Evolutionary conservation across 2,888 invertebrate genomes (phyloP), one percentile per base, ranked within the genome.

Genomic region (Elmis aenea): DNA sequence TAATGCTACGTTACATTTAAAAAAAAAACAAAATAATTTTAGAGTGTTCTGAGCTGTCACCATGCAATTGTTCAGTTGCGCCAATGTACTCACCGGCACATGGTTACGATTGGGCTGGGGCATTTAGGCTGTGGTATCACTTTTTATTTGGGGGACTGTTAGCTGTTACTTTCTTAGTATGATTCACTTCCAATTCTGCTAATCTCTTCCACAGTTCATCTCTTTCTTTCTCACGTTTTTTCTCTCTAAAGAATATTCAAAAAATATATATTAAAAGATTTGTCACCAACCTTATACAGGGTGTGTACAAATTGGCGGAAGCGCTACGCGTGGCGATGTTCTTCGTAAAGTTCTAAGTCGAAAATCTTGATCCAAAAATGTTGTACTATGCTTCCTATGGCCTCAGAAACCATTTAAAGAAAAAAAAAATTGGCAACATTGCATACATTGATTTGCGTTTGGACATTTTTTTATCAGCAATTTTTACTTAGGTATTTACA

Each of bases 141-240:
- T 66, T 66, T 61, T 63, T 65, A 55, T 56, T 62, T 52, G 62
- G 58, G 50, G 66, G 62, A 54, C 61, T 62, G 42, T 44, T 42
- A 22, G 51, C 49, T 43, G 58, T 48, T 51, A 51, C 45, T 52
- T 68, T 70, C 61, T 74, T 73, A 69, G 70, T 72, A 68, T 73
- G 74, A 71, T 74, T 77, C 66, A 88, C 75, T 78, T 92, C 91
- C 73, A 93, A 77, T 75, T 92, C 90, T 63, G 84, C 85, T 70
- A 93, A 76, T 73, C 83, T 86, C 75, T 90, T 91, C 99, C 99
- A 99, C 69, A 99, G 75, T 72, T 99, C 97, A 69, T 93, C 92
- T 70, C 94, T 76, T 77, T 97, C 90, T 76, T 95, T 83, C 78
- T 95, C 90, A 72, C 91, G 76, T 77, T 92, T 86, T 77, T 92